These are phyloP conservation scores for Orchestia grillus DNA, from an alignment of 1,140 invertebrate genomes.

Conservation along the genomic window DNA sequence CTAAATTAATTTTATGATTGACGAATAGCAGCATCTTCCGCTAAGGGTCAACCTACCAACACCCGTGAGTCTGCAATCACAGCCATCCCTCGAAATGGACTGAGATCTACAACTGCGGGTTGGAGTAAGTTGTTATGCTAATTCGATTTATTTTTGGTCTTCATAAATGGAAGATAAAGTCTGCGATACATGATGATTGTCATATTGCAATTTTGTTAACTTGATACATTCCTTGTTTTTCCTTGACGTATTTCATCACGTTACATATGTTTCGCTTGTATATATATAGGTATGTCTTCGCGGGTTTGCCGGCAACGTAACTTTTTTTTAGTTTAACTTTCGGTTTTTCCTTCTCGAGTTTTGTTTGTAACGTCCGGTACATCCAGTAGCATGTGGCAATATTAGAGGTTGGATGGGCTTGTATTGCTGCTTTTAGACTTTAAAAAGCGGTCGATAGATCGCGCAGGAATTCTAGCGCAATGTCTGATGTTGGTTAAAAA, in stretches of 20 bases:
- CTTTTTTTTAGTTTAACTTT: background rate
- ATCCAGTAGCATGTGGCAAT: background rate
- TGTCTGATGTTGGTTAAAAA: too few relatives aligned
- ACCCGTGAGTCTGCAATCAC: background rate
- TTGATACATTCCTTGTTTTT: background rate
- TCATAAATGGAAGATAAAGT: background rate
- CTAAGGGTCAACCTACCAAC: background rate
- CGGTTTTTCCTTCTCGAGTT: background rate
- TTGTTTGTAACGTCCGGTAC: background rate
- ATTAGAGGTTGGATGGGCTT: background rate
- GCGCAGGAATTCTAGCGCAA: too few relatives aligned
- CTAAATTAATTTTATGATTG: background rate
- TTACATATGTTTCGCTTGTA: background rate
- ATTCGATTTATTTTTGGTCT: background rate
- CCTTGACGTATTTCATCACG: background rate
- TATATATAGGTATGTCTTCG: too few relatives aligned
- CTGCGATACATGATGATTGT: background rate
- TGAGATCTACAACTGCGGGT: background rate
- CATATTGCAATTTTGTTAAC: background rate
- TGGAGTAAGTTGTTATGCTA: background rate
- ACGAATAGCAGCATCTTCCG: background rate
- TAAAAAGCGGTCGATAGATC: too few relatives aligned
- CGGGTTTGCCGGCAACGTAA: background rate
- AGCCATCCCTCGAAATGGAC: background rate
- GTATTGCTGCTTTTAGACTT: background rate